phyloP scores from a whole-genome alignment of 2,113 vertebrate genomes.

The Eulacestoma nigropectus region DNA sequence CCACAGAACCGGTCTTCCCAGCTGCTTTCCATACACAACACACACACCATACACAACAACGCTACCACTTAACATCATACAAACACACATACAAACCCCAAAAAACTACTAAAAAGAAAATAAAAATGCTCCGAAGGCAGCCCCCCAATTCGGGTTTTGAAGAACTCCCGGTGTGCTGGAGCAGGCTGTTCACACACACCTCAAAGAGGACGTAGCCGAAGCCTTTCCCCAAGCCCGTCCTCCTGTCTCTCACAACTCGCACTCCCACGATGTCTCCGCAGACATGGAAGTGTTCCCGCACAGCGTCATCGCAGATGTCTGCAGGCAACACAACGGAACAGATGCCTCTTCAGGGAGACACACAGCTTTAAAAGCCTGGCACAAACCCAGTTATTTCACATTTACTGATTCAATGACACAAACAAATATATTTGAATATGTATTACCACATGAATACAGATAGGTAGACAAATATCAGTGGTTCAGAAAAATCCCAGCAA shows the following conservation, averaged over 20 bases:
- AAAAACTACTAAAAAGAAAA: background rate
- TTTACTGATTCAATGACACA: background rate
- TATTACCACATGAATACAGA: too few species aligned
- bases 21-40: too few species aligned
- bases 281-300: conserved; percentile 81
- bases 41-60: fast-evolving
- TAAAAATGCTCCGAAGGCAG: background rate
- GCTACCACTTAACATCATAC: background rate
- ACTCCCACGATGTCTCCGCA: conserved; percentile 82
- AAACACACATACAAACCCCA: background rate
- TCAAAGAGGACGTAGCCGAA: conserved; percentile 92
- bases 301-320: conserved; percentile 77
- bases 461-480: background rate
- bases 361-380: background rate
- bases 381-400: background rate
- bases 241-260: conserved; percentile 83
- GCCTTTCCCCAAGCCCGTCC: conserved; percentile 86
- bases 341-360: background rate
- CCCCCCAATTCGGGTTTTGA: background rate
- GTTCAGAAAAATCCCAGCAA: background rate
- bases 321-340: background rate
- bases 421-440: background rate
- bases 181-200: conserved; percentile 50
- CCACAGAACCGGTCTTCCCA: background rate
- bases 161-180: background rate